Percentiles rank a stretch among this genome's conserved stretches.
phyloP scores from a whole-genome alignment of 2,797 vertebrate species.

The Chaetodon trifasciatus region DNA sequence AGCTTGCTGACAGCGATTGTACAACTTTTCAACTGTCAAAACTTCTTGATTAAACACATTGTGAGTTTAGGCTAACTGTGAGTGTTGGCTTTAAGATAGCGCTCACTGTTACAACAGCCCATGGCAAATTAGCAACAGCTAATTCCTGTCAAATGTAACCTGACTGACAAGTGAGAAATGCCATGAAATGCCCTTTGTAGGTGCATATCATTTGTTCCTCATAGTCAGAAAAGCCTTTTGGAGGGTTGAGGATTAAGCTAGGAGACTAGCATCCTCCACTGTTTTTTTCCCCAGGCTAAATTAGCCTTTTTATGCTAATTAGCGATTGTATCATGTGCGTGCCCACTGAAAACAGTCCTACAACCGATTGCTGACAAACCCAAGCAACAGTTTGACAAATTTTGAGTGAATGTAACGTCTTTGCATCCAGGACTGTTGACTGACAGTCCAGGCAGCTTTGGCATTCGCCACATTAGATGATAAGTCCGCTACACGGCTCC shows the following conservation, averaged over 20 bases:
- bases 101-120: constrained; percentile 9
- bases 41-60: not conserved
- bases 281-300: constrained; percentile 7
- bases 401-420: not conserved
- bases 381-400: constrained; percentile 7
- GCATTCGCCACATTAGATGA: constrained; percentile 17
- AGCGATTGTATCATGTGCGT: not conserved
- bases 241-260: not conserved
- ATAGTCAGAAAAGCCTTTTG: not conserved
- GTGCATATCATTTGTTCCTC: constrained; percentile 4
- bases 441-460: not conserved
- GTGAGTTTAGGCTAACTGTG: constrained; percentile 1
- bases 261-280: not conserved
- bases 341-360: constrained; percentile 6
- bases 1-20: not conserved
- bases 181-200: constrained; percentile 19
- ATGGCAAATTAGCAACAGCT: constrained; percentile 51
- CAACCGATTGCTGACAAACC: not conserved
- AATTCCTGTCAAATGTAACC: constrained; percentile 35
- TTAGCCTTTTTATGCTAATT: constrained; percentile 12
- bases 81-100: not conserved
- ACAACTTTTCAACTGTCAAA: not conserved
- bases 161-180: not conserved
- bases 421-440: not conserved
- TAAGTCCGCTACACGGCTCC: not conserved